Evolutionary conservation across 1,140 invertebrate species (phyloP).

Genomic region (Bombyx mandarina): DNA sequence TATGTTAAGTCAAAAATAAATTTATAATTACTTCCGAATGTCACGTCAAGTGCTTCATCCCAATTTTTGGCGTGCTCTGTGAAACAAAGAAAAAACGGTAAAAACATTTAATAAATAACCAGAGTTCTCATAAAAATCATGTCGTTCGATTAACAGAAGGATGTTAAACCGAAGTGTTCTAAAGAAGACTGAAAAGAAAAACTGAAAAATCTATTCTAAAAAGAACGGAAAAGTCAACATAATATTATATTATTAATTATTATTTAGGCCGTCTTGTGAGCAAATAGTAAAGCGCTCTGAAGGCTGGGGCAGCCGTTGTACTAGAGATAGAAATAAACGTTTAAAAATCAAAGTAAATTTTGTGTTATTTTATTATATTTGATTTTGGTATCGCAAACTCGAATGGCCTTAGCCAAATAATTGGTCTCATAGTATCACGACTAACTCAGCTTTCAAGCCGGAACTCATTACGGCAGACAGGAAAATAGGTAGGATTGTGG

Average conservation of each 20-base stretch:
- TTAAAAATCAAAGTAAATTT: no score
- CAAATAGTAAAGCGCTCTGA: no score
- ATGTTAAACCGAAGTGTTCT: no score
- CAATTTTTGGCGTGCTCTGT: conserved; percentile 4
- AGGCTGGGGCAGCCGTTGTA: no score
- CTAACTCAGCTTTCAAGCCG: no score
- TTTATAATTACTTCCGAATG: conserved; percentile 1
- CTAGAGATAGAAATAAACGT: no score
- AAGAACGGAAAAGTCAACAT: background rate
- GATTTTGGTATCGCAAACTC: no score
- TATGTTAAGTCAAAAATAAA: background rate
- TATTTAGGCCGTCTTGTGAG: background rate
- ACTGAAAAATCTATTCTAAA: background rate
- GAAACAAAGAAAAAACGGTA: background rate
- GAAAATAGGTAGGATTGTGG: no score
- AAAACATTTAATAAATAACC: background rate
- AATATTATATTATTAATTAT: background rate
- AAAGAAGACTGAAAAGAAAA: background rate
- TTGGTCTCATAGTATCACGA: no score
- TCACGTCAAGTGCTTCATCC: background rate
- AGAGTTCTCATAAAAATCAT: background rate
- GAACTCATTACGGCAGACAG: no score
- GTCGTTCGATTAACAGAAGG: background rate
- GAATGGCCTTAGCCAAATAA: no score
- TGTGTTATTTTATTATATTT: no score